Base-by-base conservation (phyloP, 2,888 invertebrate species). In the Andrena bicolor region DNA sequence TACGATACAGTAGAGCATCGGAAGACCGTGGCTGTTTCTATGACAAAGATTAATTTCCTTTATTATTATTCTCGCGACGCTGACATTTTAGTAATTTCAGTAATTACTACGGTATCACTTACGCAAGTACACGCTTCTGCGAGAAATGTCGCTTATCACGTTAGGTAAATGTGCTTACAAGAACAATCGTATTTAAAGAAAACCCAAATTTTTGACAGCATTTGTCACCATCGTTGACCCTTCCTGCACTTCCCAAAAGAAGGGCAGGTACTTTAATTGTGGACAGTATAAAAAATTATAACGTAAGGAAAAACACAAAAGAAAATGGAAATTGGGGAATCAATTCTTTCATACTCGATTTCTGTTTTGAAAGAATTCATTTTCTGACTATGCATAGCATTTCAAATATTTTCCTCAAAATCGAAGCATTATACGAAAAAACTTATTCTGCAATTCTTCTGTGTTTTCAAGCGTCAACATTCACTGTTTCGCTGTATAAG, bases 21-120 rank as follows among this genome's bases (percentile, higher is more conserved):
- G 56, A 69, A 49, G 13, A 63, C 28, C 32, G 51, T 35, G 13
- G 20, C 20, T 48, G 56, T 48, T 30, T 3, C 60, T 58, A 7
- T 26, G 73, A 58, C 41, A 49, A 81, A 68, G 61, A 79, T 80
- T 72, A 79, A 81, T 80, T 69, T 26, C 26, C 69, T 64, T 64
- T 51, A 30, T 51, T 73, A 56, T 72, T 64, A 64, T 74, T 74
- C 51, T 64, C 60, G 28, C 16, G 70, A 66, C 49, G 35, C 60
- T 53, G 60, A 53, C 65, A 35, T 80, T 80, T 66, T 32, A 80
- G n/a, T 48, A 26, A 72, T 60, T 71, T 48, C 60, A 41, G 48
- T 16, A 8, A 60, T 70, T 61, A 61, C 53, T 53, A 41, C 56
- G 6, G 8, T 41, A 30, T 70, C 53, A 41, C 68, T 60, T 48